Conservation (phyloP, 2,797 vertebrate species). For the Pitangus sulphuratus region DNA sequence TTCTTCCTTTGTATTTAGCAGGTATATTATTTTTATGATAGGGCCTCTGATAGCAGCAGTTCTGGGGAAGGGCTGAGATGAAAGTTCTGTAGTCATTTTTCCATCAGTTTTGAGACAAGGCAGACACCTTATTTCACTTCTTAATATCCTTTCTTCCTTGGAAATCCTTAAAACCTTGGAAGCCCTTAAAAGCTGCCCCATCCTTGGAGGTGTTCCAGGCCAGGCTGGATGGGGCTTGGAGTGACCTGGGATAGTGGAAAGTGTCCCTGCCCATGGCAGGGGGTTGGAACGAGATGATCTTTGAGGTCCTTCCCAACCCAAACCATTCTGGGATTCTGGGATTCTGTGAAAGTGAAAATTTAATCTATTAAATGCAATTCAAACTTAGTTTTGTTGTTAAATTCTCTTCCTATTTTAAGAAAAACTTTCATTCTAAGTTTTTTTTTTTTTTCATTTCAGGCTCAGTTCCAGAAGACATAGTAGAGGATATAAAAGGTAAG, state of each 20-base stretch:
- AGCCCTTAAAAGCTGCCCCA: neutral
- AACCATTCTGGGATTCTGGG: neutral
- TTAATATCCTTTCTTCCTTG: neutral
- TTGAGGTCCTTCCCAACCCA: neutral
- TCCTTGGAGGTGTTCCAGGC: neutral
- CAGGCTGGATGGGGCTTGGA: neutral
- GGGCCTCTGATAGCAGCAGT: neutral
- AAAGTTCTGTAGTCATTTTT: neutral
- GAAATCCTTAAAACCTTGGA: neutral
- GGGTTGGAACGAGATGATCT: neutral
- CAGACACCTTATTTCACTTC: neutral
- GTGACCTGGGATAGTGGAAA: neutral
- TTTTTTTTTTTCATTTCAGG: constrained; percentile 74
- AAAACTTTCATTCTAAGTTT: neutral
- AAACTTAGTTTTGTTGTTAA: neutral
- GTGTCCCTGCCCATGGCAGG: neutral
- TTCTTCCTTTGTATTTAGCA: neutral
- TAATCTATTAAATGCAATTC: neutral
- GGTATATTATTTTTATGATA: neutral
- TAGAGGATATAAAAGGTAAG: constrained; percentile 96
- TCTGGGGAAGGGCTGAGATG: neutral
- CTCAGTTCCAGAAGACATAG: constrained; percentile 88
- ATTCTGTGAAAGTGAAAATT: neutral
- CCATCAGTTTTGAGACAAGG: neutral
- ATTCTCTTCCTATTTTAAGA: neutral